Conservation (phyloP, 2,797 vertebrate genomes). For the Orientallactaga sibirica region DNA sequence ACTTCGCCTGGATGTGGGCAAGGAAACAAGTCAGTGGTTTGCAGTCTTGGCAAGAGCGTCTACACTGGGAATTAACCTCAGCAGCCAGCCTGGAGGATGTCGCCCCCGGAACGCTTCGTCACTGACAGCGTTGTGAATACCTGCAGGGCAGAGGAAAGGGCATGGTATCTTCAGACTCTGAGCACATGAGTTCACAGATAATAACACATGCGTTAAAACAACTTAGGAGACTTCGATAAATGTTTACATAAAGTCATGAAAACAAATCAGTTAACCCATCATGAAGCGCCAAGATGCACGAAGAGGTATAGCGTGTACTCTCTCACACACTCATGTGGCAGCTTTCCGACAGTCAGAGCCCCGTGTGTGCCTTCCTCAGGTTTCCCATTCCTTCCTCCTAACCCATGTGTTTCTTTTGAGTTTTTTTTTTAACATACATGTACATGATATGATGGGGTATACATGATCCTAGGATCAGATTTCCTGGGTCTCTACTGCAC, state of each 20-base stretch:
- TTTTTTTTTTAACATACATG: background rate
- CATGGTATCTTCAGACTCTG: background rate
- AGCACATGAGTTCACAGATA: background rate
- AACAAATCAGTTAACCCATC: background rate
- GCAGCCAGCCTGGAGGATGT: conserved; percentile 88
- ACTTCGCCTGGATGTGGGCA: background rate
- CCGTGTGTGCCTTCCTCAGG: no score
- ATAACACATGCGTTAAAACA: rapidly evolving
- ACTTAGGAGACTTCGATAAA: no score
- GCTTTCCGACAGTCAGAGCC: no score
- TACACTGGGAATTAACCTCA: conserved; percentile 93
- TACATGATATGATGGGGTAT: no score
- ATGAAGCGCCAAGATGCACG: no score
- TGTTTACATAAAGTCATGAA: background rate
- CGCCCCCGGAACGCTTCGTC: conserved; percentile 89
- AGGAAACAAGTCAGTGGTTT: background rate
- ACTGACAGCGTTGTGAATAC: conserved; percentile 90
- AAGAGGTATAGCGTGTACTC: rapidly evolving
- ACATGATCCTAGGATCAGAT: no score
- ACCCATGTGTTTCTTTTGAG: no score
- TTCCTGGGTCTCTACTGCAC: background rate
- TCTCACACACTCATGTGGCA: background rate
- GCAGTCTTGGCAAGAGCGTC: conserved; percentile 80
- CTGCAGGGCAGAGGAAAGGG: conserved; percentile 78
- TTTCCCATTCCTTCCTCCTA: no score